Base-by-base conservation (phyloP, 1,140 invertebrate genomes). In the Halesus radiatus region DNA sequence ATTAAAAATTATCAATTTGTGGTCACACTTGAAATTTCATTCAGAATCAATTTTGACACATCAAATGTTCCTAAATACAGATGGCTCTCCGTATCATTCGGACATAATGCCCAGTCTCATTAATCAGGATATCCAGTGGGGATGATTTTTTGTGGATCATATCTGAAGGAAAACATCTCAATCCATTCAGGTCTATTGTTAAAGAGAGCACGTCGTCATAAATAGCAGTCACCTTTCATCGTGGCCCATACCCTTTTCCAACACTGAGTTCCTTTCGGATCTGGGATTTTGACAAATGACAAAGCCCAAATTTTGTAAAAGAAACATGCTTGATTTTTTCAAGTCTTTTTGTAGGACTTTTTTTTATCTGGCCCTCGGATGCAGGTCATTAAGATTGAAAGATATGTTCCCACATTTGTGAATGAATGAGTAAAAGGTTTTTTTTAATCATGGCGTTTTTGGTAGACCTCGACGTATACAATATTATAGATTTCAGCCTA, bases 251-350 rank as follows among this genome's bases (percentile, higher is more conserved):
- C 66, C 29, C 29, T 70, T 52, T 23, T 70, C 10, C 62, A 18
- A 45, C 32, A 68, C 16, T 5, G 26, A 22, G n/a, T 18, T 16
- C n/a, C 16, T 22, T 70, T 70, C 20, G n/a, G 66, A 52, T 15
- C 37, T 32, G 66, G 37, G n/a, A 70, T 70, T 70, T 70, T 70
- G 66, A 70, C 66, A 70, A 70, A 70, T 70, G 66, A 70, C 52
- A 70, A 70, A 70, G 37, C 37, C 66, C 22, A 70, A 70, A 70
- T 70, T 70, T 50, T 70, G 66, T 70, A 20, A 45, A 23, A 70
- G 66, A 20, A 70, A 70, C 66, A 70, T 45, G 66, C 32, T 50
- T 52, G 66, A 70, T 50, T 45, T 70, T 70, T 70, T 70, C 18
- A 32, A 50, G n/a, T 22, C 37, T 70, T 50, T 45, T 45, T 45